phyloP scores from a whole-genome alignment of 2,888 invertebrate species.

The Drosophila lutescens region DNA sequence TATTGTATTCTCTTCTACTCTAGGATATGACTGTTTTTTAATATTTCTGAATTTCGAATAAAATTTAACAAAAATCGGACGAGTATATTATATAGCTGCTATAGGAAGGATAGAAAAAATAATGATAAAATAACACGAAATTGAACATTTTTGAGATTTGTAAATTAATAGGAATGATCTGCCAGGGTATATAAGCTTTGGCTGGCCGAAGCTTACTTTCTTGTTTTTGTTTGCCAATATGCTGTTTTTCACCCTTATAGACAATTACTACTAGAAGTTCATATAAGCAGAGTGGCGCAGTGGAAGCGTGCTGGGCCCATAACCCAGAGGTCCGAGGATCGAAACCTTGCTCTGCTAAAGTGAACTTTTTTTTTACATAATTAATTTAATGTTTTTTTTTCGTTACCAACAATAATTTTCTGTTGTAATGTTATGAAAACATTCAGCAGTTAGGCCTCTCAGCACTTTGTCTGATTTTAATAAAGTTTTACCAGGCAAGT shows the following conservation, averaged over 20 bases:
- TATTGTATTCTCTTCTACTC: no score
- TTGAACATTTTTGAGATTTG: no score
- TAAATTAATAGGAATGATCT: no score
- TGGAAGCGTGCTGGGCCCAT: constrained; percentile 52
- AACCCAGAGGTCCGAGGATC: constrained; percentile 52
- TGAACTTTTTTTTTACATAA: constrained; percentile 1
- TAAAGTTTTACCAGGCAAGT: constrained; percentile 3
- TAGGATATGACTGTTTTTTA: no score
- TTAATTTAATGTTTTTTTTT: background rate
- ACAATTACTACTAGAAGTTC: accelerated
- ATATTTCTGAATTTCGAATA: no score
- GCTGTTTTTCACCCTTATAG: background rate
- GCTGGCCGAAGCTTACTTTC: no score
- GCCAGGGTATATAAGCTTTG: no score
- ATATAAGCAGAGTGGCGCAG: constrained; percentile 49
- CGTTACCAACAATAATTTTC: background rate
- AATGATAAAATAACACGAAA: no score
- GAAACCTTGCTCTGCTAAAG: constrained; percentile 48
- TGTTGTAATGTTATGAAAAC: background rate
- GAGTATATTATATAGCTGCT: no score
- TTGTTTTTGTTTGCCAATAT: background rate
- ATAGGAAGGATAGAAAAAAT: no score
- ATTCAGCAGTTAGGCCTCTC: background rate
- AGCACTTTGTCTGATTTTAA: background rate
- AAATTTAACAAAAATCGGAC: no score